Conservation (phyloP, 2,888 invertebrate species). For the Tetragonisca angustula region DNA sequence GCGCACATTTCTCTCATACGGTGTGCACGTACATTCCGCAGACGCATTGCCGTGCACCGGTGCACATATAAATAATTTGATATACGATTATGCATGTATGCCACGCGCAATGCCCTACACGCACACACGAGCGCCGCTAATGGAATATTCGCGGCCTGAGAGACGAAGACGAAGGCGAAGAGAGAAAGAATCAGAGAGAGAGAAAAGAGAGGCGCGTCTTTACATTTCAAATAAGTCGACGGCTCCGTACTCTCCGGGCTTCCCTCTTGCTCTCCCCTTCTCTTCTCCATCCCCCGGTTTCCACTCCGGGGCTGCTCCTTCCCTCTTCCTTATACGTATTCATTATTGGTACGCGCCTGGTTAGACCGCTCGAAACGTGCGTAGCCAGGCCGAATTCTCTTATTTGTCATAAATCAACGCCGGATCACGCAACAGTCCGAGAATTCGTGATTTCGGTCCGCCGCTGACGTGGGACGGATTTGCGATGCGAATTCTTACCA, state of each 20-base stretch:
- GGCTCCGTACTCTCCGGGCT: constrained; percentile 64
- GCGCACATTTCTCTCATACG: constrained; percentile 4
- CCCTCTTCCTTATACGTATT: constrained; percentile 79
- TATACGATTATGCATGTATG: constrained; percentile 78
- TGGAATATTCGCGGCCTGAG: constrained; percentile 67
- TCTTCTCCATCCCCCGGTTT: not conserved
- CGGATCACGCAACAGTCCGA: constrained; percentile 70
- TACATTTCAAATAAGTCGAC: constrained; percentile 83
- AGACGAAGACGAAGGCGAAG: not conserved
- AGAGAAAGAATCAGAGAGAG: not conserved
- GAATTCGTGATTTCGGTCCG: constrained; percentile 72
- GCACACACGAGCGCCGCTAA: constrained; percentile 58
- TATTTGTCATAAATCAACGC: constrained; percentile 81
- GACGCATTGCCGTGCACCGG: constrained; percentile 58
- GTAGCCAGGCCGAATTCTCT: constrained; percentile 75
- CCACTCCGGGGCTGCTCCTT: constrained; percentile 44
- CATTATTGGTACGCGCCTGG: constrained; percentile 80
- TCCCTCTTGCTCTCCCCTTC: constrained; percentile 36
- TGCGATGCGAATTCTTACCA: constrained; percentile 65
- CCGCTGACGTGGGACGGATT: constrained; percentile 64
- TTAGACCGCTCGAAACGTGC: constrained; percentile 77
- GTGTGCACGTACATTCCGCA: constrained; percentile 48
- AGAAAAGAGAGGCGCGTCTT: constrained; percentile 71
- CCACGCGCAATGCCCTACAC: constrained; percentile 74
- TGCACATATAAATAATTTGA: constrained; percentile 78